Base-by-base conservation (phyloP, 2,888 invertebrate genomes). In the Caenorhabditis sp. region DNA sequence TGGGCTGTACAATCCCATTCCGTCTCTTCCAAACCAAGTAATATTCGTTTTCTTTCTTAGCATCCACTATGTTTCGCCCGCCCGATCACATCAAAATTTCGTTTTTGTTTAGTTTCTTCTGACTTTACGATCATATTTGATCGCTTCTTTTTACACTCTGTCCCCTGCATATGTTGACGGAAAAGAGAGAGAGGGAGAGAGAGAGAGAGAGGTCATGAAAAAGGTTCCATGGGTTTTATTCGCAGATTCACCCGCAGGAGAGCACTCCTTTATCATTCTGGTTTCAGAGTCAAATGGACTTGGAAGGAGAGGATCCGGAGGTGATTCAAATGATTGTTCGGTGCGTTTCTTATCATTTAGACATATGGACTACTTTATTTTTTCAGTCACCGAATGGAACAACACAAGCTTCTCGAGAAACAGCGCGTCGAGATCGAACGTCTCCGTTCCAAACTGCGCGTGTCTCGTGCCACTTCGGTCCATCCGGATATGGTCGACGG, bases 381-480 rank as follows among this genome's bases (percentile, higher is more conserved):
- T 17, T n/a, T 20, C 61, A 81, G 78, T 48, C 82, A 82, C 43
- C 75, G 70, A 7, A 55, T 61, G 37, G 79, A 82, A 53, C 76
- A 79, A 56, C 73, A 72, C 39, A 56, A 75, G 37, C 65, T 80
- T 22, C 65, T 68, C 22, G 82, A 82, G 56, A 80, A 78, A 45
- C 82, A 82, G 52, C 71, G 75, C 2, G 27, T 58, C 26, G 82
- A 82, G 46, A 61, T 82, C 30, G 80, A 82, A 26, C 62, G 56
- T 9, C 65, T 79, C 13, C 75, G 80, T 5, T 59, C 66, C 55
- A 66, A 66, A 24, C 11, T 71, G 8, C 70, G 72, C 2, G 50
- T 58, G 1, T 39, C 56, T 20, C 58, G 77, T 39, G 72, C 77
- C 9, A 48, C 58, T n/a, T 63, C 72, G 9, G 77, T 56, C n/a